Percentiles rank a stretch among this genome's conserved stretches.
These are phyloP conservation scores for Nestor notabilis DNA, from an alignment of 2,113 vertebrate genomes.

Conservation along the genomic window DNA sequence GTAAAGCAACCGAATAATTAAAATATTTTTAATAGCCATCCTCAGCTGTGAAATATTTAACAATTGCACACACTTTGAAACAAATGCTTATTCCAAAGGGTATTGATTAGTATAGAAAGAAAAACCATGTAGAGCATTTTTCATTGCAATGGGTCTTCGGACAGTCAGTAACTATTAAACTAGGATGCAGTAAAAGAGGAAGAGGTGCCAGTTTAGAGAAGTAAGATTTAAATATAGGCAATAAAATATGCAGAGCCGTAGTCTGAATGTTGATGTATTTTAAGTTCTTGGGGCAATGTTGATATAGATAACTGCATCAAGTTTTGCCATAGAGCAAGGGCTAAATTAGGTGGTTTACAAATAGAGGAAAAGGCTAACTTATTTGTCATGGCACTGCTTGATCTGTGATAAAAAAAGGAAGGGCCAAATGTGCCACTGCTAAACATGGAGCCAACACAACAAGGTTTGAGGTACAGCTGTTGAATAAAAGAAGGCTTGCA, in stretches of 20 bases:
- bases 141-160: background rate
- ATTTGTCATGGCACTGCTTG: background rate
- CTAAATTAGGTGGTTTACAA: slow-evolving; percentile 49
- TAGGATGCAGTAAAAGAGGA: background rate
- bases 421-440: background rate
- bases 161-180: background rate
- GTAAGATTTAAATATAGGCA: background rate
- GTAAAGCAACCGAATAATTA: background rate
- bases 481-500: background rate
- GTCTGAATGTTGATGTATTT: slow-evolving; percentile 39
- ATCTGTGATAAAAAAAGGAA: background rate
- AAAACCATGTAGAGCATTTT: background rate
- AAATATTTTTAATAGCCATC: fast-evolving
- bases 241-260: slow-evolving; percentile 55
- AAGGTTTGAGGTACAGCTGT: background rate
- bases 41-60: background rate
- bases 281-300: slow-evolving; percentile 7
- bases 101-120: background rate
- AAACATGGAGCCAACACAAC: background rate
- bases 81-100: background rate
- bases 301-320: slow-evolving; percentile 40
- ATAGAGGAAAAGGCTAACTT: slow-evolving; percentile 16
- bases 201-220: background rate
- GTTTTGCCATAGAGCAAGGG: slow-evolving; percentile 17
- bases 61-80: background rate